Conservation (phyloP, 2,113 vertebrate genomes). For the Amia ocellicauda region DNA sequence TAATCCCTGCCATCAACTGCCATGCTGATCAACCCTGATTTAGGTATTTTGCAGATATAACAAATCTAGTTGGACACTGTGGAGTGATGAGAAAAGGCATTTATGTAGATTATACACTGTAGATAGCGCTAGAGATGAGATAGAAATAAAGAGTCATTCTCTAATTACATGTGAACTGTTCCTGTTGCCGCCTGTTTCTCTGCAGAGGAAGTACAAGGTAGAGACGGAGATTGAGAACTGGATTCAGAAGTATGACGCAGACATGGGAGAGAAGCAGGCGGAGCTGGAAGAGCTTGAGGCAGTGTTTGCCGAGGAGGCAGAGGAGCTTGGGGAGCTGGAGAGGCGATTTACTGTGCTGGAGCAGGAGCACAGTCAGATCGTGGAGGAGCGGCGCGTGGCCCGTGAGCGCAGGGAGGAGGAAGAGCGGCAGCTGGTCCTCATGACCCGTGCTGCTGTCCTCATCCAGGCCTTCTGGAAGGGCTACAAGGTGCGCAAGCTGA, state of each 20-base stretch:
- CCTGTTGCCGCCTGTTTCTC: conserved; percentile 5
- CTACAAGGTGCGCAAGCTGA: conserved; percentile 66
- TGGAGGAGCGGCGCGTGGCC: conserved; percentile 50
- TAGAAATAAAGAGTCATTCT: too few relatives aligned
- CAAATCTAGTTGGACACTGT: too few relatives aligned
- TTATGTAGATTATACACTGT: too few relatives aligned
- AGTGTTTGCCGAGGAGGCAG: conserved; percentile 55
- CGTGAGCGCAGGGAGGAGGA: conserved; percentile 55
- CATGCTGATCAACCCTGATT: too few relatives aligned
- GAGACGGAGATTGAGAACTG: conserved; percentile 74
- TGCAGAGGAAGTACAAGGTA: conserved; percentile 72
- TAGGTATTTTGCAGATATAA: too few relatives aligned
- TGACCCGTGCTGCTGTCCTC: conserved; percentile 60
- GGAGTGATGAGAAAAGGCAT: too few relatives aligned
- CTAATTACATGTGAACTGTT: too few relatives aligned
- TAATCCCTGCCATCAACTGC: too few relatives aligned
- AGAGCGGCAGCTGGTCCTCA: conserved; percentile 52
- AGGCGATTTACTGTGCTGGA: conserved; percentile 54
- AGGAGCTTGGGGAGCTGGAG: conserved; percentile 58
- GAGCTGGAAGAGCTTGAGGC: conserved; percentile 56
- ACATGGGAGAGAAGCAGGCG: conserved; percentile 78
- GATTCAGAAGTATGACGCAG: conserved; percentile 75
- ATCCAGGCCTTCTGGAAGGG: conserved; percentile 85
- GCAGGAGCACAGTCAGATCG: conserved; percentile 67
- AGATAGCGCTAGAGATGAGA: too few relatives aligned